Base-by-base conservation (phyloP, 2,113 vertebrate species). In the Podarcis raffonei region DNA sequence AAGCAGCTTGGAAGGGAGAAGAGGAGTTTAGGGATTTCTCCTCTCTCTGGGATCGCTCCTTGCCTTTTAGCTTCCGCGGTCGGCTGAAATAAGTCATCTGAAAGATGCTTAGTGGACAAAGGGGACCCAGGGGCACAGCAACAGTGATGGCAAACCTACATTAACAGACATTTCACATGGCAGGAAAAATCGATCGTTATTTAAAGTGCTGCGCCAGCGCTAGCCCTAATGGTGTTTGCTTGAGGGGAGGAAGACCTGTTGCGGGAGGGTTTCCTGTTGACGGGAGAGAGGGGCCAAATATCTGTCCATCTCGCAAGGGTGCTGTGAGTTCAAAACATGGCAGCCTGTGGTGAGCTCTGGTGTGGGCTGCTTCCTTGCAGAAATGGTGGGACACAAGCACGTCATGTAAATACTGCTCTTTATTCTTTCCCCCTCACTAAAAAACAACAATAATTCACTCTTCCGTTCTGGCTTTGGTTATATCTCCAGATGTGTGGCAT, bases 401-500 rank as follows among this genome's bases (percentile, higher is more conserved):
- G 2, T 78, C 18, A 78, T 39, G 35, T 77, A 39, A 65, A 39
- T 65, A 30, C 30, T 79, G 37, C 30, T n/a, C 62, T 86, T 30
- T 57, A 32, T n/a, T 90, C 89, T 68, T 66, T 48, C 13, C 74
- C 90, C 81, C 92, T 83, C 91, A 85, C 2, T 0, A 59, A 53
- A 53, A 53, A 53, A 9, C 2, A 12, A 53, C 9, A 53, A 53
- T 79, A 68, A 57, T 39, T 87, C 57, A 85, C 89, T 27, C 5
- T 83, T 84, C 62, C 22, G 27, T 77, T 75, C 75, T 94, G 90
- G 85, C 81, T 88, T 81, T 81, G 69, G 1, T 7, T 86, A 75
- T 91, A 81, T 89, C 93, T 89, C 66, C 85, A 83, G 89, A 89
- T 92, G 86, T 85, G 91, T 12, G 0, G n/a, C 75, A 81, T 89